A percentile compares a stretch with the other conserved stretches of the same genome.
Evolutionary conservation across 2,888 invertebrate genomes (phyloP).

Genomic region (Archips xylosteana): DNA sequence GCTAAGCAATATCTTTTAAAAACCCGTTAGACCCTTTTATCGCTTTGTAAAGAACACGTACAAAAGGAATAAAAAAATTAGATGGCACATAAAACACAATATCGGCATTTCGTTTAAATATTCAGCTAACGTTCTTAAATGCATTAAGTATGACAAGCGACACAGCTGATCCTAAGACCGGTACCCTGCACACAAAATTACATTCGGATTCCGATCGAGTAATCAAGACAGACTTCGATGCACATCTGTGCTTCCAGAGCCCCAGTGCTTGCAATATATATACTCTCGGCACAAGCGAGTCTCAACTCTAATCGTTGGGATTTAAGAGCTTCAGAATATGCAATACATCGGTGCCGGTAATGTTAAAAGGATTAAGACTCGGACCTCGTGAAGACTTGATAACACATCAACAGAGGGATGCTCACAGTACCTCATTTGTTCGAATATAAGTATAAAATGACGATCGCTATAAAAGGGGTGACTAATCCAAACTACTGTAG

Average conservation of each 20-base stretch:
- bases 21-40: not conserved
- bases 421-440: slow-evolving; percentile 56
- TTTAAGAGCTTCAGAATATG: slow-evolving; percentile 42
- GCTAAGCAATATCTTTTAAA: not conserved
- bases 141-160: slow-evolving; percentile 45
- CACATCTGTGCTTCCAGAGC: slow-evolving; percentile 71
- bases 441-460: slow-evolving; percentile 48
- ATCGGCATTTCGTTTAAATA: slow-evolving; percentile 33
- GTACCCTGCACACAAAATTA: slow-evolving; percentile 65
- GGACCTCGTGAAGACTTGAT: slow-evolving; percentile 53
- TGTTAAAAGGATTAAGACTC: slow-evolving; percentile 66
- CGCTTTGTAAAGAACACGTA: not conserved
- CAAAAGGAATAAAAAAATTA: slow-evolving; percentile 13
- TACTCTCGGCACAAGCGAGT: slow-evolving; percentile 43
- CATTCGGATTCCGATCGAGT: slow-evolving; percentile 74
- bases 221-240: slow-evolving; percentile 77
- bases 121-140: slow-evolving; percentile 47
- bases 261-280: slow-evolving; percentile 50
- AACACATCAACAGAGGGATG: slow-evolving; percentile 50
- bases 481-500: slow-evolving; percentile 59
- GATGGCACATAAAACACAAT: not conserved
- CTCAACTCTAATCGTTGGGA: slow-evolving; percentile 48
- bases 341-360: slow-evolving; percentile 36
- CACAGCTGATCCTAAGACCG: slow-evolving; percentile 41
- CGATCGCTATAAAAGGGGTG: slow-evolving; percentile 63